Conservation (phyloP, 2,113 vertebrate genomes). For the Cephalophus harveyi region DNA sequence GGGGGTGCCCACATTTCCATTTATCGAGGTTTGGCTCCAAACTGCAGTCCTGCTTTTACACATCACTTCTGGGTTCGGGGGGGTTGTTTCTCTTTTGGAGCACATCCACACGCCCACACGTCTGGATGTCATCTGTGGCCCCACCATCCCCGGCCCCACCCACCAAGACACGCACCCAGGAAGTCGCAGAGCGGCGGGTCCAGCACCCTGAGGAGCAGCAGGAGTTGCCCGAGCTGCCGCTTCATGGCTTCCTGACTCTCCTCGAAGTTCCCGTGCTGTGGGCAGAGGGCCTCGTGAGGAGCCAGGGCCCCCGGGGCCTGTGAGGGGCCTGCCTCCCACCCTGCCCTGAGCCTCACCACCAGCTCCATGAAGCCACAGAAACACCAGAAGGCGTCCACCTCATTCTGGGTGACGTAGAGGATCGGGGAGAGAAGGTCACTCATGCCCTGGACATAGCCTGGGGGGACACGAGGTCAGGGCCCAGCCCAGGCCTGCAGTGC, state of each 20-base stretch:
- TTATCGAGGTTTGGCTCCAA: neutral
- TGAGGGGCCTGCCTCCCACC: rapidly evolving
- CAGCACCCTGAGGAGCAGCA: conserved; percentile 86
- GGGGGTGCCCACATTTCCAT: rapidly evolving
- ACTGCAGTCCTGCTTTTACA: neutral
- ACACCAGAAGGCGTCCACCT: conserved; percentile 96
- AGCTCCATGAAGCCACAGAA: conserved; percentile 93
- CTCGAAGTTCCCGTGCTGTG: conserved; percentile 93
- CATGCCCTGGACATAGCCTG: conserved; percentile 95
- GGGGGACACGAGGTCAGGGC: neutral
- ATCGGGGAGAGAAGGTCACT: conserved; percentile 93
- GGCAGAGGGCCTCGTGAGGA: neutral
- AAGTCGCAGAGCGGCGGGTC: conserved; percentile 92
- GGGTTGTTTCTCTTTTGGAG: neutral
- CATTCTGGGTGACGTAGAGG: conserved; percentile 90
- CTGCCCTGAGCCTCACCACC: conserved; percentile 79
- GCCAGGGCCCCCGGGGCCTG: rapidly evolving
- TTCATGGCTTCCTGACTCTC: conserved; percentile 97
- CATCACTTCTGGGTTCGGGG: neutral
- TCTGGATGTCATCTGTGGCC: neutral
- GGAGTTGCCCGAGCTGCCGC: conserved; percentile 89
- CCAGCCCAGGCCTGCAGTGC: rapidly evolving
- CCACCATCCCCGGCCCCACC: rapidly evolving
- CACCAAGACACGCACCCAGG: conserved; percentile 78
- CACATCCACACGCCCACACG: neutral